Base-by-base conservation (phyloP, 2,888 invertebrate genomes). In the Drosophila histrio region DNA sequence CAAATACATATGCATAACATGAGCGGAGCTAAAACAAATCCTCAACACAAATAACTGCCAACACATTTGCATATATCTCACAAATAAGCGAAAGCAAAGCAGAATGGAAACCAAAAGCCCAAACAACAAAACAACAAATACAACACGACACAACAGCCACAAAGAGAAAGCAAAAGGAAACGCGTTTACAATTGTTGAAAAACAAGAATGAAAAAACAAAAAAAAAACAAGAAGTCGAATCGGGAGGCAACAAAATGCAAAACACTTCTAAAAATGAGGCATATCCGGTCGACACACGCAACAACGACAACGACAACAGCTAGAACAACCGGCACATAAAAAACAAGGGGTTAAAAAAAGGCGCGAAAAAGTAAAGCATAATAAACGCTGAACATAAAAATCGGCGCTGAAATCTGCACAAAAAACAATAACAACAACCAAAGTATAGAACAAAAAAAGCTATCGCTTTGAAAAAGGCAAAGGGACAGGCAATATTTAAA, bases 191-290 rank as follows among this genome's bases (percentile, higher is more conserved):
- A 78, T 70, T 78, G 79, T 63, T 57, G 39, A 60, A 57, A 60
- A 53, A 63, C 28, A 38, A 19, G 3, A 44, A 11, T 9, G 6
- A 21, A 32, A 47, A 11, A 36, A 22, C 15, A 15, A 22, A 8
- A 39, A 34, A n/a, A n/a, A n/a, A n/a, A n/a, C n/a, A n/a, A n/a
- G n/a, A n/a, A 46, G 52, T 41, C 57, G 54, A 79, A 65, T 73
- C 66, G 67, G 52, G 44, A 46, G 59, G 67, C 67, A 67, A 72
- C 60, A 77, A 83, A 88, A 86, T 88, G 83, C 83, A 88, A 86
- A 84, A 88, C 88, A 84, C 84, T 84, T 88, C 70, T 76, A 73
- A 83, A 84, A 88, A 83, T 87, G 87, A 84, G 88, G 87, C 87
- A 88, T 83, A 87, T 84, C 84, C 84, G 84, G 69, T 78, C 83